Conservation (phyloP, 2,113 vertebrate genomes). For the Edolisoma coerulescens region DNA sequence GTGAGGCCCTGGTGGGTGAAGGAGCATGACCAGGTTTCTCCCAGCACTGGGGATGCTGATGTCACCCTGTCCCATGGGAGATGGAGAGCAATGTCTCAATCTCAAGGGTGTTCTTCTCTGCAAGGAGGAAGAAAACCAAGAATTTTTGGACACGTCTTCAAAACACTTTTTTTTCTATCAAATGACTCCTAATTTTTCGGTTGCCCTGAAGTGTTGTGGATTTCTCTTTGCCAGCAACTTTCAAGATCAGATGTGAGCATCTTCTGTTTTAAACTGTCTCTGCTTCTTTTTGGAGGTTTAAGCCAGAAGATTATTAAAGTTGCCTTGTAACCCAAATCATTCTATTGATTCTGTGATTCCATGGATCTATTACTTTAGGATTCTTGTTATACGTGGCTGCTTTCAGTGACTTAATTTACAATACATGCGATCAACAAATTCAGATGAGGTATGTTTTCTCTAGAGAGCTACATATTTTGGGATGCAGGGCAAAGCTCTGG, state of each 20-base stretch:
- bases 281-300: neutral
- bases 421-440: neutral
- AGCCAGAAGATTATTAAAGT: neutral
- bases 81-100: neutral
- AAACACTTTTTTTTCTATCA: too few species aligned
- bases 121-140: accelerated
- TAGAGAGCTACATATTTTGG: neutral
- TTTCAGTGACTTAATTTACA: neutral
- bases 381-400: neutral
- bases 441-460: neutral
- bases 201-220: accelerated
- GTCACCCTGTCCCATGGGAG: neutral
- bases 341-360: neutral
- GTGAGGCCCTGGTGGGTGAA: neutral
- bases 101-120: neutral
- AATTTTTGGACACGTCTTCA: accelerated
- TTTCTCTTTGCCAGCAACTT: too few species aligned
- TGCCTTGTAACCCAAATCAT: accelerated
- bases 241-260: accelerated
- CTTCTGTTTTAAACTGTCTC: neutral
- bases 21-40: neutral
- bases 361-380: too few species aligned
- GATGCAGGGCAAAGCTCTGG: neutral
- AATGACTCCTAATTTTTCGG: neutral
- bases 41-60: accelerated